phyloP scores from a whole-genome alignment of 2,888 invertebrate genomes.

The Rhingia campestris region DNA sequence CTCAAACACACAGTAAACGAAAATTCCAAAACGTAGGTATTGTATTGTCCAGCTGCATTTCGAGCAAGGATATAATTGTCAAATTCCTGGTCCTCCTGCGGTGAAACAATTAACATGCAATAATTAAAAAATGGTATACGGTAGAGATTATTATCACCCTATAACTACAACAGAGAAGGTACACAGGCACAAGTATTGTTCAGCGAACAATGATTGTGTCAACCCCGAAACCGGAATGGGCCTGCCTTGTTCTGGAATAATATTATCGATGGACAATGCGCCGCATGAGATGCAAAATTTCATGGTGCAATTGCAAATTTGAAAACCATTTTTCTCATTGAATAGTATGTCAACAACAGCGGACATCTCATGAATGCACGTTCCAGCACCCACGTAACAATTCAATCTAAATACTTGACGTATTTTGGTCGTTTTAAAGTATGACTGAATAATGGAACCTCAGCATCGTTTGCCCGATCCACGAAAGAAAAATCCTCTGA shows the following conservation, averaged over 20 bases:
- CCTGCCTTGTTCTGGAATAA: conserved; percentile 17
- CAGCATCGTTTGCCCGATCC: no score
- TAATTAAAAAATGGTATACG: conserved; percentile 67
- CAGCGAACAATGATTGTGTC: conserved; percentile 40
- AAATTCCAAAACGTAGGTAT: conserved; percentile 31
- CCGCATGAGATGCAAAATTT: not conserved
- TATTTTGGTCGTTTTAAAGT: no score
- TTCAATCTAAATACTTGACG: no score
- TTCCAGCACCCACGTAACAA: no score
- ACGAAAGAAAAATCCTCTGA: no score
- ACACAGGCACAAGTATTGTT: conserved; percentile 14
- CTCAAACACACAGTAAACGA: no score
- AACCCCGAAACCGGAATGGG: not conserved
- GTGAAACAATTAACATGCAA: conserved; percentile 66
- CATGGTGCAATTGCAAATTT: conserved; percentile 52
- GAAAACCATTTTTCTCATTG: conserved; percentile 52
- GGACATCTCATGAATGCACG: conserved; percentile 39
- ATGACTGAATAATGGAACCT: no score
- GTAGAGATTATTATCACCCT: conserved; percentile 52
- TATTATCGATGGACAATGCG: conserved; percentile 1
- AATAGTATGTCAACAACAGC: conserved; percentile 61
- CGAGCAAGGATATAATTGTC: conserved; percentile 49
- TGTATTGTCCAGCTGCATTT: not conserved
- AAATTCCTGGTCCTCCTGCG: conserved; percentile 59
- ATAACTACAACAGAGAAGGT: not conserved